Conservation (phyloP, 23 tunicate genomes). For the Clavelina lepadiformis region DNA sequence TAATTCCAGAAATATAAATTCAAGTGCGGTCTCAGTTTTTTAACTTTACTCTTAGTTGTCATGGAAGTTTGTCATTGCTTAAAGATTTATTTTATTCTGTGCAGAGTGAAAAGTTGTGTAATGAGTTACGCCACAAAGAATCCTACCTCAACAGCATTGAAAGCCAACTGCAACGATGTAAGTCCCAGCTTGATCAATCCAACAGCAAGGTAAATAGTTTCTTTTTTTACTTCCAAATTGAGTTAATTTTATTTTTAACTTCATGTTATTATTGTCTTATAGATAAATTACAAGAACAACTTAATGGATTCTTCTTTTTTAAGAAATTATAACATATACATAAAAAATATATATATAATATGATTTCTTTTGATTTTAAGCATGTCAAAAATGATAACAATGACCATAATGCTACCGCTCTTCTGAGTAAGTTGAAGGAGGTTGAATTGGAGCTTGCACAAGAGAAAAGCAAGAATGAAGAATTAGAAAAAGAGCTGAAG, state of each 20-base stretch:
- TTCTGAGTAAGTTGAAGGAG: not conserved
- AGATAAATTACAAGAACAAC: not conserved
- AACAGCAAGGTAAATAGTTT: conserved; percentile 19
- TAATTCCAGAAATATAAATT: no score
- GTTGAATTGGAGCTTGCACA: conserved; percentile 11
- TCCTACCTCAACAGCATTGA: conserved; percentile 12
- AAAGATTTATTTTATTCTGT: not conserved
- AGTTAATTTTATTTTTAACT: not conserved
- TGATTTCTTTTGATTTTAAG: not conserved
- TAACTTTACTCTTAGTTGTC: no score
- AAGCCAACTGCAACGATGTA: conserved; percentile 36
- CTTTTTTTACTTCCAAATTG: not conserved
- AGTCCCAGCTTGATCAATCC: conserved; percentile 23
- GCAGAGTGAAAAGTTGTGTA: conserved; percentile 25
- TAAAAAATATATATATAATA: no score
- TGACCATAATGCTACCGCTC: not conserved
- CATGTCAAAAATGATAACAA: conserved; percentile 1
- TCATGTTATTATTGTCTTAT: not conserved
- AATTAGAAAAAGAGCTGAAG: conserved; percentile 22
- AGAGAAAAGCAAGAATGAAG: conserved; percentile 9
- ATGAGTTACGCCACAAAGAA: conserved; percentile 35
- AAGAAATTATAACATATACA: not conserved
- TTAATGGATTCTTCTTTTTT: not conserved
- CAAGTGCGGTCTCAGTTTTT: no score
- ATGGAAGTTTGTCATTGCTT: not conserved